Conservation (phyloP, 2,113 vertebrate genomes). For the Solea solea region DNA sequence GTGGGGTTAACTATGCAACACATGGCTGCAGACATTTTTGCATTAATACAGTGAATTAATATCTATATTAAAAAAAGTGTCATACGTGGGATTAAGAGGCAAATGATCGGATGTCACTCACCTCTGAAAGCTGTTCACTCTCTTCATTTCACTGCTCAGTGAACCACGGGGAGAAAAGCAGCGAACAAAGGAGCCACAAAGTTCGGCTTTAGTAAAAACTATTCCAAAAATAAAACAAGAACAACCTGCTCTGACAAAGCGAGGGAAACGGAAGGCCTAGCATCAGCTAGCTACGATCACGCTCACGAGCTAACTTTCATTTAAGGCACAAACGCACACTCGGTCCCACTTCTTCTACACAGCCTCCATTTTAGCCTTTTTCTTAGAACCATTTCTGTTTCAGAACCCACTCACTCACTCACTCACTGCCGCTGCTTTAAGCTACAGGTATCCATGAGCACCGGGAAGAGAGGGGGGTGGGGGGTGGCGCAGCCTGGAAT, state of each 20-base stretch:
- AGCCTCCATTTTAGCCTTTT: slow-evolving; percentile 72
- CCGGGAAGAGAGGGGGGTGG: not conserved
- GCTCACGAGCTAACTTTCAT: slow-evolving; percentile 45
- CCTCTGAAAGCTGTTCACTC: slow-evolving; percentile 76
- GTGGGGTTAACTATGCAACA: too few relatives aligned
- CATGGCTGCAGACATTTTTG: too few relatives aligned
- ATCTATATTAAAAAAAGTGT: too few relatives aligned
- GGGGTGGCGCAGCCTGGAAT: not conserved
- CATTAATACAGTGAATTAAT: too few relatives aligned
- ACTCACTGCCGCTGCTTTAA: slow-evolving; percentile 18
- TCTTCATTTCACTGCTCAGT: slow-evolving; percentile 53
- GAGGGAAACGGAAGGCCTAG: slow-evolving; percentile 47
- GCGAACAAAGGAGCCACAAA: slow-evolving; percentile 8
- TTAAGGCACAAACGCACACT: slow-evolving; percentile 28
- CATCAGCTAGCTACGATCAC: slow-evolving; percentile 51
- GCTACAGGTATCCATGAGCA: slow-evolving; percentile 34
- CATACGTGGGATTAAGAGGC: too few relatives aligned
- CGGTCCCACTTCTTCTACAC: slow-evolving; percentile 16
- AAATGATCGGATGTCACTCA: slow-evolving; percentile 37
- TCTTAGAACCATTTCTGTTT: slow-evolving; percentile 68
- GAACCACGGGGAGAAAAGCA: not conserved
- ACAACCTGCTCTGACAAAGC: slow-evolving; percentile 4
- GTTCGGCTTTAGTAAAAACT: not conserved
- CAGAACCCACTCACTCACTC: not conserved
- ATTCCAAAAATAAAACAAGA: slow-evolving; percentile 22